These are phyloP conservation scores for Drosophila antonietae DNA, from an alignment of 2,888 invertebrate species.

Conservation along the genomic window DNA sequence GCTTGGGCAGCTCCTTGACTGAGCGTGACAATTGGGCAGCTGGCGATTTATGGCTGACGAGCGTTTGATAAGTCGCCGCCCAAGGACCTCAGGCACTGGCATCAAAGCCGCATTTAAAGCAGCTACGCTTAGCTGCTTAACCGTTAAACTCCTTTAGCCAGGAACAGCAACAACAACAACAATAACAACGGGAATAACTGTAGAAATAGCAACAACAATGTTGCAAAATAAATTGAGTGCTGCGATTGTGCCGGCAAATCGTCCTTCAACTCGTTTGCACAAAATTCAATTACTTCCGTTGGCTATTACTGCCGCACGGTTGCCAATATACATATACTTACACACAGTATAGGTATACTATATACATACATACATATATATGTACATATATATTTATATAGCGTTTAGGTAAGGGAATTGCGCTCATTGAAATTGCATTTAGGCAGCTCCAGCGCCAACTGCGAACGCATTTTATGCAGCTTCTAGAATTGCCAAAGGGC, in stretches of 20 bases:
- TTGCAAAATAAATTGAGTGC: constrained; percentile 70
- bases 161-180: constrained; percentile 27
- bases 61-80: constrained; percentile 33
- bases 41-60: constrained; percentile 59
- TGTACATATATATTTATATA: constrained; percentile 19
- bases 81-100: constrained; percentile 6
- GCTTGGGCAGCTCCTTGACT: constrained; percentile 41
- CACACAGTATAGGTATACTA: constrained; percentile 3
- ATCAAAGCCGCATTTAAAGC: constrained; percentile 36
- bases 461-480: constrained; percentile 75
- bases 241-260: constrained; percentile 68
- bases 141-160: constrained; percentile 19
- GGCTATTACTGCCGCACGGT: constrained; percentile 64
- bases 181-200: not conserved
- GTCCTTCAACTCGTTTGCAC: constrained; percentile 69
- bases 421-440: constrained; percentile 70
- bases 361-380: constrained; percentile 10
- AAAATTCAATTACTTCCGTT: constrained; percentile 79
- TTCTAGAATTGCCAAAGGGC: constrained; percentile 33
- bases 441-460: constrained; percentile 64
- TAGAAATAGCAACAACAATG: constrained; percentile 52
- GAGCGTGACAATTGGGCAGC: constrained; percentile 58
- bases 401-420: constrained; percentile 6
- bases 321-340: constrained; percentile 48
- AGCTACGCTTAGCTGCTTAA: constrained; percentile 33